Base-by-base conservation (phyloP, 1,140 invertebrate genomes). In the Aradophagus sp. region DNA sequence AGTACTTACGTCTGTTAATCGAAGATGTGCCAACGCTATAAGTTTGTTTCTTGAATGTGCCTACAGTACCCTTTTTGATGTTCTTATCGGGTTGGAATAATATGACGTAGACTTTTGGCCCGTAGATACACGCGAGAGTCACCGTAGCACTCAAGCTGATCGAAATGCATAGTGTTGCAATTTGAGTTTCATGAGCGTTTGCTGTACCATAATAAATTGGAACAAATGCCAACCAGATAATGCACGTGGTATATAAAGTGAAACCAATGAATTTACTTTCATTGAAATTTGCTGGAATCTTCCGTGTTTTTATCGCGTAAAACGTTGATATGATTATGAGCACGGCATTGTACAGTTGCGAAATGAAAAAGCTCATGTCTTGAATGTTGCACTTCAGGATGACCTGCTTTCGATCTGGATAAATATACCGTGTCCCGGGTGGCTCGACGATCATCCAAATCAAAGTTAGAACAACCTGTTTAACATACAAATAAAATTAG, bases 221-320 rank as follows among this genome's bases (percentile, higher is more conserved):
- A 20, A 93, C 88, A 75, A 93, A 93, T 2, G 91, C 91, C 16
- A 92, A 75, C 91, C 91, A 93, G 39, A 93, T 91, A 29, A 93
- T 90, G 74, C 92, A 93, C 0, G 92, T 93, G 2, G 90, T 90
- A 80, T 93, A 93, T 91, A 93, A 93, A 6, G 91, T 92, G 77
- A 93, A 93, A 7, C 91, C 89, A 61, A 91, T 91, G 77, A 90
- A 90, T 77, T 91, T 91, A 23, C 89, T 89, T 78, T 91, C 90
- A 83, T 93, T 93, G 80, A 93, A 93, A 66, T 93, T 93, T 74
- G 92, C 91, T 0, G 92, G 91, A 12, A 93, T 89, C 75, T 92
- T 93, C 29, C 92, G 82, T 0, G 92, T 93, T 75, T 92, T 92
- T 15, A 93, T 89, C 2, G 92, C 92, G 77, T 93, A 93, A 5